Conservation (phyloP, 2,797 vertebrate genomes). For the Emys orbicularis region DNA sequence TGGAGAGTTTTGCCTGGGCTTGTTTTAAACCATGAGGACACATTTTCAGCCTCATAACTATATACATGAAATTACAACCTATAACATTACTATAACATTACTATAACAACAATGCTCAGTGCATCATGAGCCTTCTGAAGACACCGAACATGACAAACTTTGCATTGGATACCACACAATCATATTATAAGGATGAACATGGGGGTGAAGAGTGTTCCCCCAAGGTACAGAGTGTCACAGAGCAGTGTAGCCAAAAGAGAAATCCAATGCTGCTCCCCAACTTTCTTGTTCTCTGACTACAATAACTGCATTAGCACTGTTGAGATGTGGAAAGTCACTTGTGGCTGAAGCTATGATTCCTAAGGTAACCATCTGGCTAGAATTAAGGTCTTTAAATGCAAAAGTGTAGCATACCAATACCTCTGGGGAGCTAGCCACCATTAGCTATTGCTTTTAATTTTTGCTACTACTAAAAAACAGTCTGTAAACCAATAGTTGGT, state of each 20-base stretch:
- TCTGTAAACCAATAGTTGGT: not conserved
- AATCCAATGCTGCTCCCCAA: not conserved
- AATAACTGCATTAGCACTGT: not conserved
- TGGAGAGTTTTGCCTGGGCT: too few relatives aligned
- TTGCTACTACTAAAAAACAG: not conserved
- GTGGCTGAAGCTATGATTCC: not conserved
- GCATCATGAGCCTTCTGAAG: too few relatives aligned
- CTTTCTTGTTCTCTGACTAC: not conserved
- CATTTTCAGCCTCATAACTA: too few relatives aligned
- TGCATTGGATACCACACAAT: too few relatives aligned
- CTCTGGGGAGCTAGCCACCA: not conserved
- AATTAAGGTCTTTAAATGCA: not conserved
- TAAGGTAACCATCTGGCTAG: not conserved
- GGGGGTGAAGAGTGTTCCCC: too few relatives aligned
- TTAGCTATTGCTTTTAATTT: not conserved
- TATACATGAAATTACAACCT: too few relatives aligned
- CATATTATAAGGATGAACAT: too few relatives aligned
- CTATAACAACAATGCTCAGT: too few relatives aligned
- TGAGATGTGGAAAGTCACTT: not conserved
- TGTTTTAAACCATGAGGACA: too few relatives aligned
- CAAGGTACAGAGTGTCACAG: too few relatives aligned
- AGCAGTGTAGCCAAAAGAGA: not conserved
- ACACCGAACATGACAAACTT: too few relatives aligned
- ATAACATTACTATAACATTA: too few relatives aligned
- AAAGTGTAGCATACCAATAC: not conserved